Percentiles rank a stretch among this genome's conserved stretches.
Conservation (phyloP, 1,140 invertebrate species). For the Pseudomyrmex concolor region DNA sequence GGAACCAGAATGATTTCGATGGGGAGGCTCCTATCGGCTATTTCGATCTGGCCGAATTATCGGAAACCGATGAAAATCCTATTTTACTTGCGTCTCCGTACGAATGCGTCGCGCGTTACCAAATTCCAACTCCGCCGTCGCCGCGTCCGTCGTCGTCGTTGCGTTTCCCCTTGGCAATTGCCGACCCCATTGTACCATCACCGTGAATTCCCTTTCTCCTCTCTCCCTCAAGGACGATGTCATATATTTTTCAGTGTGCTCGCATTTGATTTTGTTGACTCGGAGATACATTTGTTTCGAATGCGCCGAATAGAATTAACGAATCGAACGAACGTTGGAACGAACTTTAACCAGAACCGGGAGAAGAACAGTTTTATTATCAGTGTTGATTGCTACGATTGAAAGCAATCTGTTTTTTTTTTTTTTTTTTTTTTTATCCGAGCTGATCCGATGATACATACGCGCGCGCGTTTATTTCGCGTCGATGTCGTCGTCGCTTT, state of each 20-base stretch:
- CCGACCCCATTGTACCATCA: constrained; percentile 45
- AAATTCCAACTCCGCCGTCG: constrained; percentile 30
- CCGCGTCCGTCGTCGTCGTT: constrained; percentile 13
- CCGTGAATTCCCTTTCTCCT: not conserved
- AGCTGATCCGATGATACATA: constrained; percentile 18
- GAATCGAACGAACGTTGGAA: not conserved
- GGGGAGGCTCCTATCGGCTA: constrained; percentile 63
- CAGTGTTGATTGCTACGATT: not conserved
- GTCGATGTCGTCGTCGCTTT: not conserved
- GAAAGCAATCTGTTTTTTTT: not conserved
- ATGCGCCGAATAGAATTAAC: not conserved
- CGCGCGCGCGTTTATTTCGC: constrained; percentile 19
- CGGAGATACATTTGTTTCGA: not conserved
- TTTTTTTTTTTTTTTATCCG: too few relatives aligned
- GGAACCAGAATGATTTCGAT: constrained; percentile 70
- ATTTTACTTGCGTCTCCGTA: constrained; percentile 65
- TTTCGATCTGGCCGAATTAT: constrained; percentile 69
- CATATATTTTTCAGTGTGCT: constrained; percentile 22
- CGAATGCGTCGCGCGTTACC: constrained; percentile 59
- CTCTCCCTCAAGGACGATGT: not conserved
- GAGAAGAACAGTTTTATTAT: not conserved
- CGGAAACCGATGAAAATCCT: constrained; percentile 75
- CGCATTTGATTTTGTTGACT: constrained; percentile 12
- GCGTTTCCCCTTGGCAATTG: constrained; percentile 56
- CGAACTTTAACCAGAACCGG: not conserved